These are phyloP conservation scores for Todiramphus saurophagus DNA, from an alignment of 2,113 vertebrate species.

Conservation along the genomic window DNA sequence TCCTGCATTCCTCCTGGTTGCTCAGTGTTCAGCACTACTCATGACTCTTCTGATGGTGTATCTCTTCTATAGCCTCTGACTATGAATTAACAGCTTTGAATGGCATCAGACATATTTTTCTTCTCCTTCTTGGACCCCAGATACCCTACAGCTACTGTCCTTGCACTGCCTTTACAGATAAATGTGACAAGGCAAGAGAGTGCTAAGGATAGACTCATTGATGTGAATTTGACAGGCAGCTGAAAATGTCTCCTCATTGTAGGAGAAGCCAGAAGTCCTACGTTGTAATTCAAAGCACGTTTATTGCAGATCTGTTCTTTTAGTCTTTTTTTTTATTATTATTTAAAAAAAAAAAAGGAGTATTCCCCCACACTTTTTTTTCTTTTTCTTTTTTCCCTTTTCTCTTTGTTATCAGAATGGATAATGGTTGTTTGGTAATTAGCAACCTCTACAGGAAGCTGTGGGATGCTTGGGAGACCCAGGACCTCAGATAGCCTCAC, in stretches of 20 bases:
- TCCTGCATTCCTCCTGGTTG: conserved; percentile 15
- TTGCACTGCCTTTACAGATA: neutral
- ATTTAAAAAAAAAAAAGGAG: too few relatives aligned
- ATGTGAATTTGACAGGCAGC: neutral
- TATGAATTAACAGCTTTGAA: neutral
- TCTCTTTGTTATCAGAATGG: neutral
- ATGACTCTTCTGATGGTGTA: neutral
- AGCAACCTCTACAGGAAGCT: neutral
- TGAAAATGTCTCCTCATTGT: neutral
- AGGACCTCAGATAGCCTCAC: neutral
- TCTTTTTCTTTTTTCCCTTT: too few relatives aligned
- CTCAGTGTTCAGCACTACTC: neutral
- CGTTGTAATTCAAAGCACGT: neutral
- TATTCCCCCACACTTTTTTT: neutral
- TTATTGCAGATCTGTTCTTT: neutral
- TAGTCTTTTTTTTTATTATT: rapidly evolving
- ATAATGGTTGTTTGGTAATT: neutral
- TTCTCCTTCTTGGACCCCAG: neutral
- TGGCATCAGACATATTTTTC: neutral
- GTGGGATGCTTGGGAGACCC: conserved; percentile 10
- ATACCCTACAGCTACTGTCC: neutral
- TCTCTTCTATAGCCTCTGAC: neutral
- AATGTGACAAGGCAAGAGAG: neutral
- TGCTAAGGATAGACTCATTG: neutral
- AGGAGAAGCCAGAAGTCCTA: neutral